Percentiles rank a stretch among this genome's conserved stretches.
Conservation (phyloP, 1,140 invertebrate genomes). For the Rhyacophila brunnea region DNA sequence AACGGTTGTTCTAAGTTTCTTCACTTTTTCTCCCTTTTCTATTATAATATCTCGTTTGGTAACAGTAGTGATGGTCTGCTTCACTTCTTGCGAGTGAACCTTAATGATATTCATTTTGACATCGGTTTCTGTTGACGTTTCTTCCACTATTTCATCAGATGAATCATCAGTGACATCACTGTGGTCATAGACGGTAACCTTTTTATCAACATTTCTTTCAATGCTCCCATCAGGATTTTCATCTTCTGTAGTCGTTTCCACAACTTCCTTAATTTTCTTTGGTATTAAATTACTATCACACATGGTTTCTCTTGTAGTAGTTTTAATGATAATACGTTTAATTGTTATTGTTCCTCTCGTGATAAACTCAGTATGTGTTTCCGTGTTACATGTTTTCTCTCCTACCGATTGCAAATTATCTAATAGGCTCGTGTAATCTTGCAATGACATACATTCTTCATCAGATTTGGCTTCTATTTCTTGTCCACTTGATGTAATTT, state of each 20-base stretch:
- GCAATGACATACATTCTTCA: slow-evolving; percentile 1
- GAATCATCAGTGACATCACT: slow-evolving; percentile 6
- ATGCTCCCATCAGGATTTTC: slow-evolving; percentile 29
- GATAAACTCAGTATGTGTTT: slow-evolving; percentile 27
- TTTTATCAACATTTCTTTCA: slow-evolving; percentile 26
- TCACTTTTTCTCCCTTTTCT: slow-evolving; percentile 41
- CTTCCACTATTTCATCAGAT: slow-evolving; percentile 40
- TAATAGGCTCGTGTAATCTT: slow-evolving; percentile 12
- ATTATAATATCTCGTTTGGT: slow-evolving; percentile 51
- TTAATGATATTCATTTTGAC: slow-evolving; percentile 49
- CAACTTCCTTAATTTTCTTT: slow-evolving; percentile 28
- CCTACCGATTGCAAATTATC: slow-evolving; percentile 18
- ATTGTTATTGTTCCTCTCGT: slow-evolving; percentile 25
- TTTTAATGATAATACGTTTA: slow-evolving; percentile 27
- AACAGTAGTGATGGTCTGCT: slow-evolving; percentile 50
- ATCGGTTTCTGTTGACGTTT: slow-evolving; percentile 50
- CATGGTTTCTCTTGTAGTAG: slow-evolving; percentile 25
- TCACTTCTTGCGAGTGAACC: slow-evolving; percentile 47
- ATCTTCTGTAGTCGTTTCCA: slow-evolving; percentile 29
- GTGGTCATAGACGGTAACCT: slow-evolving; percentile 22
- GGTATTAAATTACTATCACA: slow-evolving; percentile 21
- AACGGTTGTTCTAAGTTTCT: slow-evolving; percentile 46
- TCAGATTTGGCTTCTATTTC: background rate
- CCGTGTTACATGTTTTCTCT: slow-evolving; percentile 25
- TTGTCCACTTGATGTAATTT: background rate